Evolutionary conservation across 1,140 invertebrate species (phyloP).

Genomic region (Lasioglossum baleicum): DNA sequence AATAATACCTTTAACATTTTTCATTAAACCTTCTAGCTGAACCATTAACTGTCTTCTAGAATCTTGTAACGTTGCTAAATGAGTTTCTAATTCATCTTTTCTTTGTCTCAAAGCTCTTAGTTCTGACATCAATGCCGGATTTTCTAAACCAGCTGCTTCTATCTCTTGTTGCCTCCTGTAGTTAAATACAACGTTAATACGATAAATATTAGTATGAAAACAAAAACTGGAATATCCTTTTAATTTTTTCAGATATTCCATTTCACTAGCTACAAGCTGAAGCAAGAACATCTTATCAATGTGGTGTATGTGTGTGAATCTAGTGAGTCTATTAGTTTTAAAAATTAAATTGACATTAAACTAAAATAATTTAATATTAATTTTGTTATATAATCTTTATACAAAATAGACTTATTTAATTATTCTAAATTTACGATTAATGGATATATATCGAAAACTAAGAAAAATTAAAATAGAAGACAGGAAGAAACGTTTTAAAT

Average conservation of each 20-base stretch:
- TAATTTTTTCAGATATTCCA: too few relatives aligned
- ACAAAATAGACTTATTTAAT: too few relatives aligned
- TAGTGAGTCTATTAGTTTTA: conserved; percentile 35
- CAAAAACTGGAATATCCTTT: too few relatives aligned
- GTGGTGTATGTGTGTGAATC: conserved; percentile 59
- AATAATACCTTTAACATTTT: conserved; percentile 92
- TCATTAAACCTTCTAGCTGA: conserved; percentile 97
- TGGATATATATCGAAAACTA: too few relatives aligned
- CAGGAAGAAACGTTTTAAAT: too few relatives aligned
- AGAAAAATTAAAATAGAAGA: too few relatives aligned
- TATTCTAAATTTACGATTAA: too few relatives aligned
- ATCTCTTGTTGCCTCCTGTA: conserved; percentile 89
- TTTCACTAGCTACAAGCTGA: conserved; percentile 37
- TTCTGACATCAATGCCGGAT: conserved; percentile 94
- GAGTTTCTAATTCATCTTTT: conserved; percentile 96
- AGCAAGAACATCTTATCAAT: conserved; percentile 46
- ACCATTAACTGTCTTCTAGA: conserved; percentile 95
- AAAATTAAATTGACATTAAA: too few relatives aligned
- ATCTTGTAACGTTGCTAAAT: conserved; percentile 95
- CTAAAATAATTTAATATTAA: too few relatives aligned
- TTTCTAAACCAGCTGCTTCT: conserved; percentile 84
- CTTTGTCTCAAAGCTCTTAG: conserved; percentile 92
- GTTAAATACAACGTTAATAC: conserved; percentile 19
- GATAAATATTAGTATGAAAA: too few relatives aligned
- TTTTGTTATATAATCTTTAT: too few relatives aligned